Evolutionary conservation across 2,113 vertebrate species (phyloP).

Genomic region (Nanorana parkeri): DNA sequence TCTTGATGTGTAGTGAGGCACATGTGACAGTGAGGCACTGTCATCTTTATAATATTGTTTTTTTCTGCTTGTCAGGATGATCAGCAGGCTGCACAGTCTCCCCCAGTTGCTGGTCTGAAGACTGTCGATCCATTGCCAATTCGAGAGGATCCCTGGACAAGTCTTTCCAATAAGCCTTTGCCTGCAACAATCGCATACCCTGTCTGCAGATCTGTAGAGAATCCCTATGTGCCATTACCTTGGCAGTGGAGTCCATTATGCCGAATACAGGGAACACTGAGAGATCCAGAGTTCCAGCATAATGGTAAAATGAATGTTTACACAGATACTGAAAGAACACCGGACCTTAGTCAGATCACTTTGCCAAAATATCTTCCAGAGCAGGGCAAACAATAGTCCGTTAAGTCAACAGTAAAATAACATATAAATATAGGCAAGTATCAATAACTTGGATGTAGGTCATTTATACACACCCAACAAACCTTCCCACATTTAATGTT

Average conservation of each 20-base stretch:
- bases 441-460: no score
- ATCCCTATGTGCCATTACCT: constrained; percentile 7
- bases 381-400: no score
- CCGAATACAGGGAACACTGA: constrained; percentile 81
- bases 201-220: constrained; percentile 46
- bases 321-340: no score
- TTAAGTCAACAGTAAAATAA: no score
- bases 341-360: no score
- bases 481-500: no score
- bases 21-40: no score
- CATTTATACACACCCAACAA: no score
- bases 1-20: no score
- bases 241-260: constrained; percentile 66
- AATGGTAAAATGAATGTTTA: constrained; percentile 70
- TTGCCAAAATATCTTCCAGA: no score
- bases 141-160: constrained; percentile 68
- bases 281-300: constrained; percentile 87
- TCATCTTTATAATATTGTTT: not conserved
- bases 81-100: constrained; percentile 57
- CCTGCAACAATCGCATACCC: constrained; percentile 54
- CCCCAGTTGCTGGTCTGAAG: constrained; percentile 77
- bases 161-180: constrained; percentile 44
- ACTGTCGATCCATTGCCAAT: constrained; percentile 82
- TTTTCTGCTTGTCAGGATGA: constrained; percentile 62
- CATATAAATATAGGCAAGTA: no score